Evolutionary conservation across 2,113 vertebrate genomes (phyloP), one percentile per base, ranked within the genome.

Genomic region (Otolemur garnettii): DNA sequence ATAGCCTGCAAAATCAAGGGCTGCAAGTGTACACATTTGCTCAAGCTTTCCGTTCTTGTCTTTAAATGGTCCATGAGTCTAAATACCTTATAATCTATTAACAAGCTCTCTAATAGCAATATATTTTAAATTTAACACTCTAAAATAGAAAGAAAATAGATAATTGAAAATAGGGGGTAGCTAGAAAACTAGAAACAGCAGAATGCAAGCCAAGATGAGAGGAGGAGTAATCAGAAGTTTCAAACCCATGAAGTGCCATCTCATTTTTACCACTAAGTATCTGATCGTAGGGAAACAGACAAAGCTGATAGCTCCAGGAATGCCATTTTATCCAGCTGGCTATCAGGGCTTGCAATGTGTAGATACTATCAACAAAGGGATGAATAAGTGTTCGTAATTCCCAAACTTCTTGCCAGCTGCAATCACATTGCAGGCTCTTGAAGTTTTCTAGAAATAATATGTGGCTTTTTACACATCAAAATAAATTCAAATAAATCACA

Each of bases 401-500:
- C 17, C 83, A 66, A 94, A 42, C 15, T 33, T 86, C 87, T 13
- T 96, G 53, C 8, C 24, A 81, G 42, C 33, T 77, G 5, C 53
- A 62, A 77, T 77, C 45, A 81, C 21, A 55, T 6, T 7, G 50
- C 4, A 4, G 69, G 3, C 53, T 50, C 84, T 35, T 6, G 72
- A 45, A 55, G 86, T 92, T 74, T 59, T 59, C 35, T 62, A 26
- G 60, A 81, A 78, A 80, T 42, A 94, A 50, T 72, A 55, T 30
- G 69, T 38, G n/a, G 19, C 38, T 62, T 91, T 92, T 88, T 77
- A 55, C 2, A 7, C 8, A 64, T 62, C n/a, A 71, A 71, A 90
- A 75, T 62, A 79, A 94, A 87, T 50, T 78, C 22, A 83, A 86
- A 75, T 28, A 86, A 75, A 90, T 24, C 66, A 24, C 71, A 28